phyloP scores from a whole-genome alignment of 2,797 vertebrate genomes.

The Phalloptychus januarius region DNA sequence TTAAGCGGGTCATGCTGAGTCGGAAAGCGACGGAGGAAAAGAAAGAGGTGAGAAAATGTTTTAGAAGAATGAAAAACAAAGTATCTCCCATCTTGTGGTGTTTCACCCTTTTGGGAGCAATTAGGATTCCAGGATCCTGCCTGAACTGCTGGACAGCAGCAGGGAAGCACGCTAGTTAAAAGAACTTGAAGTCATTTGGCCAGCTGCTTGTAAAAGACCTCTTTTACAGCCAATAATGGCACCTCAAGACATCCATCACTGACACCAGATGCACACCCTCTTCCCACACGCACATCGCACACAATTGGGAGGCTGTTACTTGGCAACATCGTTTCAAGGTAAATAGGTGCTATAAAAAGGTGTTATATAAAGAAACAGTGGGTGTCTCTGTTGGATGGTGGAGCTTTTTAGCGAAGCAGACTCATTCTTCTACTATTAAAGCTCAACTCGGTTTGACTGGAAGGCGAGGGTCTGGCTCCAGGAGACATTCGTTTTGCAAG shows the following conservation, averaged over 20 bases:
- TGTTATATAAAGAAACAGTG: slow-evolving; percentile 59
- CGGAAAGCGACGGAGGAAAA: neutral
- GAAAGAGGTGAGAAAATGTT: slow-evolving; percentile 13
- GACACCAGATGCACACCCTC: slow-evolving; percentile 31
- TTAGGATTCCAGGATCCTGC: slow-evolving; percentile 19
- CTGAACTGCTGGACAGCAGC: slow-evolving; percentile 8
- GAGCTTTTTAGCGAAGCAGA: slow-evolving; percentile 28
- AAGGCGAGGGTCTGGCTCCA: slow-evolving; percentile 40
- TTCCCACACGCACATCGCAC: slow-evolving; percentile 3
- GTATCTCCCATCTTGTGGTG: slow-evolving; percentile 16
- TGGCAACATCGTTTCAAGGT: slow-evolving; percentile 75
- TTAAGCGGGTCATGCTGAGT: slow-evolving; percentile 52
- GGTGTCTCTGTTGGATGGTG: slow-evolving; percentile 50
- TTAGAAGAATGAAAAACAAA: neutral
- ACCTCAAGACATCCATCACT: slow-evolving; percentile 52
- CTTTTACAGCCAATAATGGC: slow-evolving; percentile 46
- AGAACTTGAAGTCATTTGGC: slow-evolving; percentile 35
- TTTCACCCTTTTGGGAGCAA: slow-evolving; percentile 31
- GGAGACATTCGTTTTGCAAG: slow-evolving; percentile 12
- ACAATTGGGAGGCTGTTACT: slow-evolving; percentile 64
- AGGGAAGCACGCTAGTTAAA: slow-evolving; percentile 21
- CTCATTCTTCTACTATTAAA: slow-evolving; percentile 41
- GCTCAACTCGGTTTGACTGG: slow-evolving; percentile 34
- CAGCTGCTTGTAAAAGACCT: slow-evolving; percentile 23
- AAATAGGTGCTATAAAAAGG: slow-evolving; percentile 67